Base-by-base conservation (phyloP, 2,888 invertebrate species). In the Cremastinae sp. region DNA sequence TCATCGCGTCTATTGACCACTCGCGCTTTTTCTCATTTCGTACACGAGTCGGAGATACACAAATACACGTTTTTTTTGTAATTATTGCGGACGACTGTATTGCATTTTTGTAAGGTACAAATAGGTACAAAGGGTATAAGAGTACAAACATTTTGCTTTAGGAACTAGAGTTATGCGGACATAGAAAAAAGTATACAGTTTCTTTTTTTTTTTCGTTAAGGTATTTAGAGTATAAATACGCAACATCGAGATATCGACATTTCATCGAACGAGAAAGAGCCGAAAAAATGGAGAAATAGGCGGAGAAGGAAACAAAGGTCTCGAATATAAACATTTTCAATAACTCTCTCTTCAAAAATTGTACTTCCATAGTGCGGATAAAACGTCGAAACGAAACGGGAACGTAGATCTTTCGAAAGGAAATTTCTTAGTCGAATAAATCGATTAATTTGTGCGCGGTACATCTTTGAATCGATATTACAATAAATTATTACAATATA, bases 51-150 rank as follows among this genome's bases (percentile, higher is more conserved):
- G 16, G 5, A 28, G 5, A 53, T 56, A 38, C 10, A 65, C 20
- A 45, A 34, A 54, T 28, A 72, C 58, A 12, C 59, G 14, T 43
- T 12, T 38, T 16, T 43, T 38, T 16, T 43, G 41, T 56, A 70
- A 84, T 87, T 87, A 88, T 88, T 88, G 87, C 86, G 88, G 88
- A 89, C 89, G 88, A 89, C 86, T 89, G 88, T 89, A 89, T 88
- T 89, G 88, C 87, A 87, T 88, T 88, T n/a, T 89, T 83, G 84
- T 86, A 86, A 88, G 88, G 88, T 89, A 89, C 88, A 89, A 89
- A 89, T 86, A 87, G 69, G 88, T 89, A 88, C 85, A 89, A 88
- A 89, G 89, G 88, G 85, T 89, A 89, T 76, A 87, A 88, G 87
- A 88, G 87, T 89, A 89, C 87, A 88, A 89, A 89, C 86, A 88